Base-by-base conservation (phyloP, 2,113 vertebrate species). In the Nothobranchius furzeri region DNA sequence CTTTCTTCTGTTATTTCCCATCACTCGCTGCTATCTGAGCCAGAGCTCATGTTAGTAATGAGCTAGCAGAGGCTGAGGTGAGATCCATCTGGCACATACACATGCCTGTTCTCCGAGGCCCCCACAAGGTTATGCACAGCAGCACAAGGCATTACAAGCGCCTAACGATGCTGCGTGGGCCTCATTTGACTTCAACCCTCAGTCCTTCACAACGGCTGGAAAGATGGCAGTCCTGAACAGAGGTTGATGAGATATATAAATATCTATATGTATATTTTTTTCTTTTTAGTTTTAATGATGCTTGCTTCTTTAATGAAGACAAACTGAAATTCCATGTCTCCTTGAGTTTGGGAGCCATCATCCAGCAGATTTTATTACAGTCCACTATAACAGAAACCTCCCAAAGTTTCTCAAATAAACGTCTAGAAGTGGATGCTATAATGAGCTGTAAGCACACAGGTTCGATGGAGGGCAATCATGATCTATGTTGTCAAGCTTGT, bases 81-180 rank as follows among this genome's bases (percentile, higher is more conserved):
- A 88, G 86, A 77, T 89, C 78, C 86, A 88, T 90, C 82, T 88
- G 85, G 84, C 84, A 79, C 76, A 59, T 67, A 46, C 77, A 53
- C 77, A 72, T 24, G 59, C 70, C 40, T 55, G 62, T 75, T 85
- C 83, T 86, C 75, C n/a, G 73, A 74, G 79, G 88, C 88, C 83
- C 86, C 85, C 85, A 87, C 89, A 88, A 91, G 88, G 85, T 91
- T 88, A 86, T 67, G 77, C 85, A 75, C 76, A 73, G 77, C 88
- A 82, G 79, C 79, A 75, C 59, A 68, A 77, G 77, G 76, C 83
- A 83, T 88, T 87, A 88, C 42, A 60, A 75, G 75, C 67, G 58
- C 81, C 87, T 92, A 91, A 93, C 89, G 87, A 93, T 91, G 86
- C 81, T 90, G 90, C 83, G 88, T 92, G 91, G 90, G 90, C 81